Percentiles rank a stretch among this genome's conserved stretches.
Conservation (phyloP, 2,797 vertebrate genomes). For the Catharus ustulatus region DNA sequence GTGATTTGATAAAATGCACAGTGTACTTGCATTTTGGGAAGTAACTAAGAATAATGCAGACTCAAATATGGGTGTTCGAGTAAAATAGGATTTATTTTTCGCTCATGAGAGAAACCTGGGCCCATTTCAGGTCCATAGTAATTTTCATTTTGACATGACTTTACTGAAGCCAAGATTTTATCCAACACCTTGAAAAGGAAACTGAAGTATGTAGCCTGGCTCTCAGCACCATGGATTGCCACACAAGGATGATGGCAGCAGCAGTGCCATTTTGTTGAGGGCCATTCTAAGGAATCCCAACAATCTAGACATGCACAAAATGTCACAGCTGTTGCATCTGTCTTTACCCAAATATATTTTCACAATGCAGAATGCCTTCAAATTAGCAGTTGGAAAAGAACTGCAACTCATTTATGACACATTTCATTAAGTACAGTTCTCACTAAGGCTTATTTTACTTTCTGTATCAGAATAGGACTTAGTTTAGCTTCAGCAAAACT, state of each 20-base stretch:
- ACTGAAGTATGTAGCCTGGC: neutral
- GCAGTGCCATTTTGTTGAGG: neutral
- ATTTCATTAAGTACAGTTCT: neutral
- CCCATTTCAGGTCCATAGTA: neutral
- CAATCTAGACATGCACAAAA: constrained; percentile 31
- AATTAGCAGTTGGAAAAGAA: constrained; percentile 24
- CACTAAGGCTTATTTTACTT: neutral
- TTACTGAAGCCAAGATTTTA: neutral
- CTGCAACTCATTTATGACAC: neutral
- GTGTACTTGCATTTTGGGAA: neutral
- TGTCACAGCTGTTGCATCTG: constrained; percentile 65
- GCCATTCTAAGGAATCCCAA: constrained; percentile 19
- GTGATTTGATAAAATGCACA: neutral
- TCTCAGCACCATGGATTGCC: neutral
- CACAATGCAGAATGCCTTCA: neutral
- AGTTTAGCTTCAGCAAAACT: neutral
- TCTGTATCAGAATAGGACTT: neutral
- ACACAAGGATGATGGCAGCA: neutral
- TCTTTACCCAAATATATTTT: constrained; percentile 39
- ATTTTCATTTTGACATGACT: neutral
- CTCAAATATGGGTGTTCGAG: neutral
- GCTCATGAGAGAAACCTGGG: neutral
- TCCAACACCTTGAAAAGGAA: neutral
- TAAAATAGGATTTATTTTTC: neutral
- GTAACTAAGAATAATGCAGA: neutral